A percentile compares a stretch with the other conserved stretches of the same genome.
These are phyloP conservation scores for Karalla daura DNA, from an alignment of 2,797 vertebrate species.

Conservation along the genomic window DNA sequence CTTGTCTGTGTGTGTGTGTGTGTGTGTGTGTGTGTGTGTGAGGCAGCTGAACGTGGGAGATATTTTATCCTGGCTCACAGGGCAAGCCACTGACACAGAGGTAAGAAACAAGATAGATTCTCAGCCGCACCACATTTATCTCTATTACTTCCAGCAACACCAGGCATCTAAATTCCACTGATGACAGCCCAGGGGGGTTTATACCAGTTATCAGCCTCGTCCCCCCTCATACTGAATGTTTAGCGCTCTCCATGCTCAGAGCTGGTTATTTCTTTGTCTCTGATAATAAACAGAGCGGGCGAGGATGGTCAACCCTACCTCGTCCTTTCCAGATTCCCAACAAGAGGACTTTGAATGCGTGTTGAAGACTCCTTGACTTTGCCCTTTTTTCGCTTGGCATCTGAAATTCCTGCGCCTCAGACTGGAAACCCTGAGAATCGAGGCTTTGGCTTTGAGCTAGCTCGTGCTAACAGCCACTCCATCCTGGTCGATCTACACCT, in stretches of 20 bases:
- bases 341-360: too few relatives aligned
- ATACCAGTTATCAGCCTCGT: conserved; percentile 60
- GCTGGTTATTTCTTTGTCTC: conserved; percentile 34
- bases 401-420: not conserved
- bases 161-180: conserved; percentile 69
- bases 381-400: conserved; percentile 13
- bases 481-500: not conserved
- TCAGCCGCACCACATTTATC: conserved; percentile 64
- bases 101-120: conserved; percentile 66
- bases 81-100: conserved; percentile 51
- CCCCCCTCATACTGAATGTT: conserved; percentile 56
- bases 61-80: conserved; percentile 67
- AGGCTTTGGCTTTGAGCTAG: conserved; percentile 15
- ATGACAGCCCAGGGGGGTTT: conserved; percentile 63
- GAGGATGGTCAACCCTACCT: conserved; percentile 12
- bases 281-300: conserved; percentile 25
- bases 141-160: conserved; percentile 68
- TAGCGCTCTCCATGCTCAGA: conserved; percentile 43
- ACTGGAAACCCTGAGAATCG: conserved; percentile 7
- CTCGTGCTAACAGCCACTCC: conserved; percentile 14
- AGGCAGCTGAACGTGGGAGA: conserved; percentile 52
- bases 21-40: conserved; percentile 34
- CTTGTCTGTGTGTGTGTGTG: conserved; percentile 24
- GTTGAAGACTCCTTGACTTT: conserved; percentile 8
- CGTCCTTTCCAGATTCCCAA: too few relatives aligned